Percentiles rank a stretch among this genome's conserved stretches.
phyloP scores from a whole-genome alignment of 2,113 vertebrate species.

The Rhipidura dahli region DNA sequence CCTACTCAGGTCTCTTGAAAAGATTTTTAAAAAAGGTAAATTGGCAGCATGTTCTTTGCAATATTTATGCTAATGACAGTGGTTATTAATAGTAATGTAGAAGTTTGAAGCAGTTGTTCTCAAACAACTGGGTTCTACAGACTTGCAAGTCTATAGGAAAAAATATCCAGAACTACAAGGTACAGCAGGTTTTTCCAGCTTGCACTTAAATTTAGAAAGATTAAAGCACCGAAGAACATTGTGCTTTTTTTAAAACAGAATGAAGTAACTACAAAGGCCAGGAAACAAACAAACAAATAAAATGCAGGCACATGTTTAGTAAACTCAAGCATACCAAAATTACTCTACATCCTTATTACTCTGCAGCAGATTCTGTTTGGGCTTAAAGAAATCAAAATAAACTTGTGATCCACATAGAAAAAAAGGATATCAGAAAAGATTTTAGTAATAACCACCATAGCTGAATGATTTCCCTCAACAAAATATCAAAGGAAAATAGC shows the following conservation, averaged over 20 bases:
- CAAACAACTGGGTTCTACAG: neutral
- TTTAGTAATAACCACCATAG: constrained; percentile 74
- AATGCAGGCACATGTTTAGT: neutral
- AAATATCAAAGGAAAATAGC: constrained; percentile 85
- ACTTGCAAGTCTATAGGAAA: neutral
- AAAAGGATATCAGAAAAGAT: constrained; percentile 74
- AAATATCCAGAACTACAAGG: neutral
- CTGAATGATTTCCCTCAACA: constrained; percentile 71
- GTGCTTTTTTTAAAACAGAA: neutral
- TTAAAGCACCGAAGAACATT: neutral
- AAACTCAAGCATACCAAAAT: neutral
- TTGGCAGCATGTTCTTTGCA: neutral
- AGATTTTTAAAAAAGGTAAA: neutral
- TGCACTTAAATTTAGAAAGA: neutral
- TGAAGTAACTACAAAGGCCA: neutral
- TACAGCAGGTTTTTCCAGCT: neutral
- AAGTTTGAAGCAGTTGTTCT: neutral
- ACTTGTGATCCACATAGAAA: constrained; percentile 55
- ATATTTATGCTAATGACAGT: neutral
- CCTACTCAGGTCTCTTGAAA: neutral
- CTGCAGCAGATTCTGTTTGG: neutral
- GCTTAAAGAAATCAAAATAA: constrained; percentile 24
- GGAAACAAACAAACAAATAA: neutral
- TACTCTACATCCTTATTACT: neutral
- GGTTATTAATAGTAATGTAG: neutral